A percentile compares a stretch with the other conserved stretches of the same genome.
Evolutionary conservation across 2,797 vertebrate species (phyloP).

Genomic region (Fistularia tabacaria): DNA sequence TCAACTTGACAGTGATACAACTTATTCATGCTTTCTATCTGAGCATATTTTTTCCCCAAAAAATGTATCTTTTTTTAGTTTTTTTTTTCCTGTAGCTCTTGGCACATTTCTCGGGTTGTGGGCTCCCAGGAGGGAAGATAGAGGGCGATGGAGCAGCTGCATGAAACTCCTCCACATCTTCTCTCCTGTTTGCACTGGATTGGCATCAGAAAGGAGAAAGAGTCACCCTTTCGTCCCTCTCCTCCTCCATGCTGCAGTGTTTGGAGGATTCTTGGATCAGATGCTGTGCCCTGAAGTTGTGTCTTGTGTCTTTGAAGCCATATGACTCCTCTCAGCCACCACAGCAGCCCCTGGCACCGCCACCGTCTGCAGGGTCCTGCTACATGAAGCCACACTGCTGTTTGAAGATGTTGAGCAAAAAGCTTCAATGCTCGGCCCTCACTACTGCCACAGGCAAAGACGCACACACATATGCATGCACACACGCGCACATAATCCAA

Average conservation of each 20-base stretch:
- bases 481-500: conserved; percentile 42
- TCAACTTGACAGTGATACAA: too few relatives aligned
- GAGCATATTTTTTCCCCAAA: background rate
- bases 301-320: conserved; percentile 87
- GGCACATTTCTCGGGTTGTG: too few relatives aligned
- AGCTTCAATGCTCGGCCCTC: conserved; percentile 69
- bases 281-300: conserved; percentile 87
- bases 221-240: conserved; percentile 25
- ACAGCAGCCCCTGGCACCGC: conserved; percentile 70
- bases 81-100: too few relatives aligned
- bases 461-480: conserved; percentile 23
- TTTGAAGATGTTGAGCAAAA: conserved; percentile 84
- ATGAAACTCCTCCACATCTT: too few relatives aligned
- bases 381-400: conserved; percentile 76
- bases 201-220: conserved; percentile 37
- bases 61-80: background rate
- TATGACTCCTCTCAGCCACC: conserved; percentile 70
- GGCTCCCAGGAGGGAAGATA: too few relatives aligned
- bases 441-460: conserved; percentile 80
- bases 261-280: conserved; percentile 80
- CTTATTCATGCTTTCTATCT: background rate
- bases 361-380: conserved; percentile 84
- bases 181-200: conserved; percentile 45
- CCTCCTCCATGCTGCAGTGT: conserved; percentile 17
- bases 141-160: background rate